phyloP scores from a whole-genome alignment of 1,140 invertebrate species.

The Matsumurasca onukii region DNA sequence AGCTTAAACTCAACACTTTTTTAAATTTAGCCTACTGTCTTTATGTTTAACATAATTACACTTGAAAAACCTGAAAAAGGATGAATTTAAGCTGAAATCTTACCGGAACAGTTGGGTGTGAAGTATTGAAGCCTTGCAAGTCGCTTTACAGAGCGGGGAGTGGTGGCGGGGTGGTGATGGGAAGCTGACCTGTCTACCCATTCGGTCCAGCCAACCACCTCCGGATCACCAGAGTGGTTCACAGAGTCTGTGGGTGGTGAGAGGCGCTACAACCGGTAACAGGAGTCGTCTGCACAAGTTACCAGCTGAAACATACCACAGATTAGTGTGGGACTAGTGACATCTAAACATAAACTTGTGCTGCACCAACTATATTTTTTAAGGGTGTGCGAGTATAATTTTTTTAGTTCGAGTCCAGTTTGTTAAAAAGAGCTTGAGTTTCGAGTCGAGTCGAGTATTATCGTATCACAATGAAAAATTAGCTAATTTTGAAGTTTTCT shows the following conservation, averaged over 20 bases:
- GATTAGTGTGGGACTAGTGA: neutral
- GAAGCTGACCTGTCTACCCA: neutral
- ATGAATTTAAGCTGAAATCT: neutral
- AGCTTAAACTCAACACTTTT: no score
- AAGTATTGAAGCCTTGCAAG: neutral
- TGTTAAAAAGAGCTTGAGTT: no score
- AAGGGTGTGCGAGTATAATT: neutral
- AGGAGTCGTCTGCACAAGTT: constrained; percentile 78
- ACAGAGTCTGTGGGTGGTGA: constrained; percentile 43
- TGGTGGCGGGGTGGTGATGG: neutral
- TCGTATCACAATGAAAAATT: neutral
- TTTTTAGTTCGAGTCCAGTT: neutral
- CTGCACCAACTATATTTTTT: neutral
- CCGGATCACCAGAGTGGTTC: neutral
- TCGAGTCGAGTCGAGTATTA: no score
- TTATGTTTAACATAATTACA: no score
- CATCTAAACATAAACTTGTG: neutral
- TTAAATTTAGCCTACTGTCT: no score
- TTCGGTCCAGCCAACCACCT: neutral
- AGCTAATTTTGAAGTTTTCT: neutral
- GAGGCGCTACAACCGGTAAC: constrained; percentile 73
- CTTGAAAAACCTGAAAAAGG: no score
- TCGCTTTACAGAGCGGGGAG: neutral
- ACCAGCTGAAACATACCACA: constrained; percentile 56
- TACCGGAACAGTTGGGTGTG: neutral